Evolutionary conservation across 2,113 vertebrate genomes (phyloP).

Genomic region (Castor canadensis): DNA sequence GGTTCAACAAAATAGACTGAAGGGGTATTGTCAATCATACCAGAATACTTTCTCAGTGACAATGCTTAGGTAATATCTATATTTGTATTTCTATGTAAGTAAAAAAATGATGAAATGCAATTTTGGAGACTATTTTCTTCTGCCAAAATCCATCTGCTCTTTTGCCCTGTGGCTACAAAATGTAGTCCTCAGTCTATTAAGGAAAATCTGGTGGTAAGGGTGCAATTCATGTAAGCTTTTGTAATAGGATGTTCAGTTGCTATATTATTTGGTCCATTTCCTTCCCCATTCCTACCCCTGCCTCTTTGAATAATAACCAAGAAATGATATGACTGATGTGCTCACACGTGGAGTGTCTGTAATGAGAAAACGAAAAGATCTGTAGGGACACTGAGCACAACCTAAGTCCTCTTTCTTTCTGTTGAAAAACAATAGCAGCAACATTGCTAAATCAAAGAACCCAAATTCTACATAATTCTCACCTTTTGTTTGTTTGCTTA

Average conservation of each 20-base stretch:
- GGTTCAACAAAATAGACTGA: conserved; percentile 73
- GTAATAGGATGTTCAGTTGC: conserved; percentile 80
- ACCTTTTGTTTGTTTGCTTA: too few relatives aligned
- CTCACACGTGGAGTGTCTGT: conserved; percentile 42
- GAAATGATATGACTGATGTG: conserved; percentile 49
- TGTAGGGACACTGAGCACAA: not conserved
- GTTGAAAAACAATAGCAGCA: conserved; percentile 4
- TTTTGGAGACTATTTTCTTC: conserved; percentile 77
- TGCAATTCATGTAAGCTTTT: conserved; percentile 69
- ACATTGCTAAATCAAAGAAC: conserved; percentile 28
- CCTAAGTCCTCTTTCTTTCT: not conserved
- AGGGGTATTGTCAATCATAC: conserved; percentile 75
- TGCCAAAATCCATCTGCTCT: conserved; percentile 78
- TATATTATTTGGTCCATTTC: conserved; percentile 71
- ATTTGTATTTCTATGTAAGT: conserved; percentile 80
- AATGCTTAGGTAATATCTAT: conserved; percentile 77
- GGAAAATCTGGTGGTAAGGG: conserved; percentile 66
- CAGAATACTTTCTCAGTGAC: conserved; percentile 75
- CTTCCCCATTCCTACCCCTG: not conserved
- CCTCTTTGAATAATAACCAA: conserved; percentile 75
- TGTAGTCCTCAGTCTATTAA: conserved; percentile 67
- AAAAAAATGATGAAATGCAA: conserved; percentile 80
- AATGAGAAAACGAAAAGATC: conserved; percentile 56
- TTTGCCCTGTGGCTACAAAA: conserved; percentile 67
- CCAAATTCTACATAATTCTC: not conserved